phyloP scores from a whole-genome alignment of 2,113 vertebrate species.

The Proteles cristata region DNA sequence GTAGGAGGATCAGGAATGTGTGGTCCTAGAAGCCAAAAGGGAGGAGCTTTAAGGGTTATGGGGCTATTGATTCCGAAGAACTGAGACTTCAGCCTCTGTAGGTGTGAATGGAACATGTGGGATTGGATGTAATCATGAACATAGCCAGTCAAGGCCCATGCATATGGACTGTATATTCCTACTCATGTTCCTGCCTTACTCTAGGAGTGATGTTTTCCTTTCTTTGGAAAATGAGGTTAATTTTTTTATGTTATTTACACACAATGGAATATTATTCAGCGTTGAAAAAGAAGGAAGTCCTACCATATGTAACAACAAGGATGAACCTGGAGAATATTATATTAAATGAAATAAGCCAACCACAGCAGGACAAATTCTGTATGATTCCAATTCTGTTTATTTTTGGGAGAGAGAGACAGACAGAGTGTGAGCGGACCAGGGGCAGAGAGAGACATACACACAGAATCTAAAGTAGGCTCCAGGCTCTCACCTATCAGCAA shows the following conservation, averaged over 20 bases:
- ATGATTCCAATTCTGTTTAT: neutral
- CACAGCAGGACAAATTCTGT: neutral
- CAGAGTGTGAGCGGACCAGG: no score
- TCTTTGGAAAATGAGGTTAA: neutral
- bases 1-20: neutral
- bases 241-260: constrained; percentile 19
- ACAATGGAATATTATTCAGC: neutral
- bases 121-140: accelerated
- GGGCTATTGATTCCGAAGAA: neutral
- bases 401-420: no score
- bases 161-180: neutral
- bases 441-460: no score
- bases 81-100: accelerated
- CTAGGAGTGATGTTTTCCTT: neutral
- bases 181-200: neutral
- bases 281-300: neutral
- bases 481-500: no score
- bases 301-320: neutral
- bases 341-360: neutral
- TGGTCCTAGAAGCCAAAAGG: neutral
- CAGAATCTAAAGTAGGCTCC: no score
- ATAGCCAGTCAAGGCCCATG: neutral
- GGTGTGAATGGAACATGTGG: neutral
- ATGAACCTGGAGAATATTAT: neutral
- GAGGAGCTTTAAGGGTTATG: neutral